Evolutionary conservation across 2,888 invertebrate species (phyloP), one percentile per base, ranked within the genome.

Genomic region (Amiota minor): DNA sequence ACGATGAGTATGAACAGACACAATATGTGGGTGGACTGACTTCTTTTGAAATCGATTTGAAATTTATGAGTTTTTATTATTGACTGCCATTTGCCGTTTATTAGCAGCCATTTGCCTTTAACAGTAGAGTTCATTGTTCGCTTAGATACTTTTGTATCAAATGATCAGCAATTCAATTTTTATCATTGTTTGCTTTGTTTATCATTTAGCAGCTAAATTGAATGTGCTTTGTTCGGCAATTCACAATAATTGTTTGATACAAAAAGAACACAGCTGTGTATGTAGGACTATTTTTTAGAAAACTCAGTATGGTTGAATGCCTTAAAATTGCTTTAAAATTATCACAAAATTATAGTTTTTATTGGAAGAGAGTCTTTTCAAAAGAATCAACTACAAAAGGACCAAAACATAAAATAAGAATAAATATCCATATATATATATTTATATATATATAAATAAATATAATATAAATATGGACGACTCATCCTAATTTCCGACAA

Each of bases 151-250:
- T 45, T 55, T 35, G 61, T 56, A 69, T 23, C 16, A 55, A 69
- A 69, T 62, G 49, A n/a, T n/a, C 56, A 46, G 18, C 11, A 49
- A 70, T 55, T 59, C 35, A 73, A 72, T 73, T 72, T 75, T 74
- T 72, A 75, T 78, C 74, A 74, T 78, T 75, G 75, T 68, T 73
- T 65, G 73, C 73, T 72, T 75, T 79, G 82, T 80, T 76, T 71
- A 71, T 67, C 76, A 76, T 77, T 82, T 81, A 74, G 72, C 76
- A 81, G 77, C 77, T 71, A 77, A 82, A 79, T 81, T 78, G 75
- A 78, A 74, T 76, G 73, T 56, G 9, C 72, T 76, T 77, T 77
- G 77, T 77, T 53, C 56, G 59, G 72, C 73, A 35, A 71, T 65
- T 76, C 77, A 76, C 72, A 71, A 71, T 61, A 74, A 45, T 3